A percentile compares a stretch with the other conserved stretches of the same genome.
Conservation (phyloP, 2,797 vertebrate genomes). For the Prunella strophiata region DNA sequence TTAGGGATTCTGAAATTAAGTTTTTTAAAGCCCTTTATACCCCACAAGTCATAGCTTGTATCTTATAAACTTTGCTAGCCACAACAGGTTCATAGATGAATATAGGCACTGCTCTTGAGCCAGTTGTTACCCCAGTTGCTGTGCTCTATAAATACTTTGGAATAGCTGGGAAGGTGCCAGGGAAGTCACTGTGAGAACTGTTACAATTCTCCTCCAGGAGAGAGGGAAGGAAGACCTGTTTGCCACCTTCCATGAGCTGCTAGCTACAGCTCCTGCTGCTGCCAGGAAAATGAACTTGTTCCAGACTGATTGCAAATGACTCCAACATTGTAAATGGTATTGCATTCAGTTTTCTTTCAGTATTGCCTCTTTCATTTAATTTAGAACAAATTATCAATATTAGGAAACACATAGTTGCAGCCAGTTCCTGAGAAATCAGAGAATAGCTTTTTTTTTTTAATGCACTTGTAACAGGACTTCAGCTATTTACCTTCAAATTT, state of each 20-base stretch:
- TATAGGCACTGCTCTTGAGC: not conserved
- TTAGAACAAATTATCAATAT: not conserved
- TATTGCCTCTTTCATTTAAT: slow-evolving; percentile 6
- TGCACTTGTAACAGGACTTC: not conserved
- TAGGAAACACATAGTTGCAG: not conserved
- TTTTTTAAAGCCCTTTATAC: not conserved
- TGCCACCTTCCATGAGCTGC: not conserved
- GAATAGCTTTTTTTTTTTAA: not conserved
- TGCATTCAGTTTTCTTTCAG: not conserved
- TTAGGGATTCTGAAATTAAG: not conserved
- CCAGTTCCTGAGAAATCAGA: not conserved
- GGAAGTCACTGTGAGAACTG: not conserved
- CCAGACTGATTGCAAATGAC: not conserved
- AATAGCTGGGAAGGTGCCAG: not conserved
- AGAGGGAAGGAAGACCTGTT: not conserved
- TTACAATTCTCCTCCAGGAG: not conserved
- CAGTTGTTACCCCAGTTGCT: not conserved
- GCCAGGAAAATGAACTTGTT: not conserved
- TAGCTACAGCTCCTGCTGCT: slow-evolving; percentile 14
- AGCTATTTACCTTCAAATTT: slow-evolving; percentile 3
- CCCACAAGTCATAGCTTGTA: not conserved
- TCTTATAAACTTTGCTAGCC: not conserved
- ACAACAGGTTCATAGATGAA: not conserved
- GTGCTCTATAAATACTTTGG: not conserved
- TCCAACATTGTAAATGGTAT: not conserved